A percentile compares a stretch with the other conserved stretches of the same genome.
phyloP scores from a whole-genome alignment of 2,113 vertebrate species.

The Perccottus glenii region DNA sequence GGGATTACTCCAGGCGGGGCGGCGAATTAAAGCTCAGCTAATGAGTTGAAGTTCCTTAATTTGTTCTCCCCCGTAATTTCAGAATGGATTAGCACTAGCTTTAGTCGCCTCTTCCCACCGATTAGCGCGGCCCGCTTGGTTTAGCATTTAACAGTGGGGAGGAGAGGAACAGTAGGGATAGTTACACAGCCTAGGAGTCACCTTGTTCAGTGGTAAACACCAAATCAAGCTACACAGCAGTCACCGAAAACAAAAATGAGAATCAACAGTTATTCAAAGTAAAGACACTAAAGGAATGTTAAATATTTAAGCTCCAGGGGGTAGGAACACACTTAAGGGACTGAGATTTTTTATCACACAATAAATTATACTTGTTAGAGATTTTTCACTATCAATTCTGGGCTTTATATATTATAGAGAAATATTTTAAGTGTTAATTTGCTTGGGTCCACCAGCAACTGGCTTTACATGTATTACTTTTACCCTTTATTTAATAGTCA shows the following conservation, averaged over 20 bases:
- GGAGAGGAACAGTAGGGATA: slow-evolving; percentile 56
- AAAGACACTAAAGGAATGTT: slow-evolving; percentile 2
- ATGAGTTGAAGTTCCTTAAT: slow-evolving; percentile 86
- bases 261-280: slow-evolving; percentile 40
- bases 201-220: slow-evolving; percentile 51
- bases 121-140: slow-evolving; percentile 70
- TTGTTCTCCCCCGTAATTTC: slow-evolving; percentile 82
- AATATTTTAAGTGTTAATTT: too few relatives aligned
- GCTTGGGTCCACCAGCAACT: too few relatives aligned
- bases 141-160: slow-evolving; percentile 62
- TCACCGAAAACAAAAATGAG: slow-evolving; percentile 40
- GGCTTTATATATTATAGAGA: too few relatives aligned
- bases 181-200: slow-evolving; percentile 65
- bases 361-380: too few relatives aligned
- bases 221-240: slow-evolving; percentile 43
- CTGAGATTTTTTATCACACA: too few relatives aligned
- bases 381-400: too few relatives aligned
- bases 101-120: slow-evolving; percentile 78
- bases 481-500: too few relatives aligned
- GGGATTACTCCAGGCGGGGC: slow-evolving; percentile 82
- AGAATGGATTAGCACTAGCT: slow-evolving; percentile 82
- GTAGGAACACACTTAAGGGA: too few relatives aligned
- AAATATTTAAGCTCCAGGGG: background rate
- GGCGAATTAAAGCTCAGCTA: slow-evolving; percentile 81
- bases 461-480: too few relatives aligned